Evolutionary conservation across 1,140 invertebrate genomes (phyloP).

Genomic region (Brevipalpus yothersi): DNA sequence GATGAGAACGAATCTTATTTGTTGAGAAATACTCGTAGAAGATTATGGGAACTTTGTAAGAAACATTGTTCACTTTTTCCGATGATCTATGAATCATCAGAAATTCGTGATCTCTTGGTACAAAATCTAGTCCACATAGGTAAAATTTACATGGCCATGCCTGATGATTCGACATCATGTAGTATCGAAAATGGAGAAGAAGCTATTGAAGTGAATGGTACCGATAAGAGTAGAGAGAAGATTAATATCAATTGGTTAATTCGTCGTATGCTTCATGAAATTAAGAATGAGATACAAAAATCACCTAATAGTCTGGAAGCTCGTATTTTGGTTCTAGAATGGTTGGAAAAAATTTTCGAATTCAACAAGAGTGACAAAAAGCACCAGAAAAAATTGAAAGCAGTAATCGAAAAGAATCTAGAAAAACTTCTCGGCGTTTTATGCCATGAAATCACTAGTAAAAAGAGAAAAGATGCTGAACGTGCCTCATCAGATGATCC

Average conservation of each 20-base stretch:
- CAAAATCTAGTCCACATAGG: slow-evolving; percentile 45
- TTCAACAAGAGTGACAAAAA: slow-evolving; percentile 19
- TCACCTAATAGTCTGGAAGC: slow-evolving; percentile 23
- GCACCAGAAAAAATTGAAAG: slow-evolving; percentile 21
- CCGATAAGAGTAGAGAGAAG: slow-evolving; percentile 9
- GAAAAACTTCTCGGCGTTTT: slow-evolving; percentile 31
- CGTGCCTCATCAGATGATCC: not conserved
- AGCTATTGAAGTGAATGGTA: slow-evolving; percentile 18
- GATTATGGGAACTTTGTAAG: not conserved
- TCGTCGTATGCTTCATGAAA: slow-evolving; percentile 35
- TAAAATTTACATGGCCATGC: slow-evolving; percentile 29
- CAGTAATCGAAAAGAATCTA: slow-evolving; percentile 19
- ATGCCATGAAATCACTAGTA: slow-evolving; percentile 29
- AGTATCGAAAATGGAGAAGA: slow-evolving; percentile 11
- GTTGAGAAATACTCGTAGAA: not conserved
- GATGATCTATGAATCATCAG: slow-evolving; percentile 3
- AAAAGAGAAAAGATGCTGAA: slow-evolving; percentile 1
- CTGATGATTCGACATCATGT: slow-evolving; percentile 11
- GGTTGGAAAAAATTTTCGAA: slow-evolving; percentile 35
- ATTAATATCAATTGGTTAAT: slow-evolving; percentile 32
- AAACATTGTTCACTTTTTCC: slow-evolving; percentile 5
- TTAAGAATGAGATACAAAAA: slow-evolving; percentile 40
- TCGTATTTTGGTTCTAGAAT: slow-evolving; percentile 40
- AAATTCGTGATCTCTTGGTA: slow-evolving; percentile 19
- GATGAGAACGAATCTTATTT: not conserved